A percentile compares a stretch with the other conserved stretches of the same genome.
phyloP scores from a whole-genome alignment of 1,140 invertebrate species.

The Cotesia vestalis region DNA sequence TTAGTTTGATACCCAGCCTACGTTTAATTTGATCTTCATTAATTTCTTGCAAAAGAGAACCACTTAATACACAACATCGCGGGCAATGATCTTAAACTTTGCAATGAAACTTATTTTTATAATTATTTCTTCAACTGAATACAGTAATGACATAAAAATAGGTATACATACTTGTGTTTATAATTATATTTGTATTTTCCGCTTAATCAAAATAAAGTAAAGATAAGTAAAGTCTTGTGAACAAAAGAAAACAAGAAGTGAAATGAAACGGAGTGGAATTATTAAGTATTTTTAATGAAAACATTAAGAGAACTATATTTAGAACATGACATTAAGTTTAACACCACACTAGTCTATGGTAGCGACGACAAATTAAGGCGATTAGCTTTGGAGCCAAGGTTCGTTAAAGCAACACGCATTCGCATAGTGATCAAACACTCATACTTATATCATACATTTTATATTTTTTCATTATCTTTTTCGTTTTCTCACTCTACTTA shows the following conservation, averaged over 20 bases:
- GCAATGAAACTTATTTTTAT: too few relatives aligned
- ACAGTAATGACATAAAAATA: too few relatives aligned
- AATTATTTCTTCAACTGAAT: too few relatives aligned
- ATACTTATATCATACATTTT: neutral
- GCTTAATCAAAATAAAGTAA: neutral
- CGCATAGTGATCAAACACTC: slow-evolving; percentile 23
- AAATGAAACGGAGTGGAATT: neutral
- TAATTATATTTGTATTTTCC: neutral
- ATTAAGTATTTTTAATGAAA: slow-evolving; percentile 3
- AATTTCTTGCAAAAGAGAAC: too few relatives aligned
- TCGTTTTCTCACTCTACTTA: neutral
- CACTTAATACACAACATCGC: too few relatives aligned
- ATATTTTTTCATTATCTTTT: neutral
- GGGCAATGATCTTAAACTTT: too few relatives aligned
- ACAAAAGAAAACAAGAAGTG: neutral
- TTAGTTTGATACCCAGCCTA: too few relatives aligned
- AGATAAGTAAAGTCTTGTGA: neutral
- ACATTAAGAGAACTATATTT: slow-evolving; percentile 36
- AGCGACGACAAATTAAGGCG: slow-evolving; percentile 40
- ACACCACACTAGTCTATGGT: slow-evolving; percentile 35
- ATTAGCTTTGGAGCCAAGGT: slow-evolving; percentile 35
- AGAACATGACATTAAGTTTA: slow-evolving; percentile 42
- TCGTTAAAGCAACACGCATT: slow-evolving; percentile 39
- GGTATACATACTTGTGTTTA: neutral
- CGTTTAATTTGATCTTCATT: neutral